A percentile compares a stretch with the other conserved stretches of the same genome.
Conservation (phyloP, 2,797 vertebrate species). For the Poecilia picta region DNA sequence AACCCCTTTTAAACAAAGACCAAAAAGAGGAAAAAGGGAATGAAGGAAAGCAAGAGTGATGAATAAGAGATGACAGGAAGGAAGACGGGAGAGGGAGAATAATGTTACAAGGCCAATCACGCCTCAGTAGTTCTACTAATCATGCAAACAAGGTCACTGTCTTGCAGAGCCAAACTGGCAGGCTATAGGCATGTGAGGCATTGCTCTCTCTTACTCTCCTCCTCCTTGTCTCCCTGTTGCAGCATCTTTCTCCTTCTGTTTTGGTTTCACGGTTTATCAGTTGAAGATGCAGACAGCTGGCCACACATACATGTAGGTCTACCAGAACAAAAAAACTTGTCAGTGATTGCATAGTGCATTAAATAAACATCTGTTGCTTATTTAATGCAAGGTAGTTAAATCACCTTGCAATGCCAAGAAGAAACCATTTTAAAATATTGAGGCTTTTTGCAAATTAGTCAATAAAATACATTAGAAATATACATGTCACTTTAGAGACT, state of each 20-base stretch:
- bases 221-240: conserved; percentile 21
- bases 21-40: conserved; percentile 35
- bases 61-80: conserved; percentile 73
- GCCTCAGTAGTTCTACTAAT: conserved; percentile 79
- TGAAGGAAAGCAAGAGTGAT: conserved; percentile 64
- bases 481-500: not conserved
- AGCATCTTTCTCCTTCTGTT: conserved; percentile 50
- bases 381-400: conserved; percentile 10
- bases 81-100: conserved; percentile 56
- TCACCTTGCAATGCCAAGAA: conserved; percentile 1
- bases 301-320: conserved; percentile 29
- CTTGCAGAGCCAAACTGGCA: conserved; percentile 72
- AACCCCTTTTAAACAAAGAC: conserved; percentile 40
- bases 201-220: conserved; percentile 30
- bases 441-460: not conserved
- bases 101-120: conserved; percentile 72
- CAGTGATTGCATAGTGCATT: conserved; percentile 13
- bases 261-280: conserved; percentile 55
- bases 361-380: not conserved
- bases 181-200: conserved; percentile 57
- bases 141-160: conserved; percentile 81
- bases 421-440: not conserved
- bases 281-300: conserved; percentile 39
- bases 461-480: not conserved
- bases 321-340: conserved; percentile 11